Percentiles rank a stretch among this genome's conserved stretches.
phyloP scores from a whole-genome alignment of 2,797 vertebrate genomes.

The Eulemur albifrons region DNA sequence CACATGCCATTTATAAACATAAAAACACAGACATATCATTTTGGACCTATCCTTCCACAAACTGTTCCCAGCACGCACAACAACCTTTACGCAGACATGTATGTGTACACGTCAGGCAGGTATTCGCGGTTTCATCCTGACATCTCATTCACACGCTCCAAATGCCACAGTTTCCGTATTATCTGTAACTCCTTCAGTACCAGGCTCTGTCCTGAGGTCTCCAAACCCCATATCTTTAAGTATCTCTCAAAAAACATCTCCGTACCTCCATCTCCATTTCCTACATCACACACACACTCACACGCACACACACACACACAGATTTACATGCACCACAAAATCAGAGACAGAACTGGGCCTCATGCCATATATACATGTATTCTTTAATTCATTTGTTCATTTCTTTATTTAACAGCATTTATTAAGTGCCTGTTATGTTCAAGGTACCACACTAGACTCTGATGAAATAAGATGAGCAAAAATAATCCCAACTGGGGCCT shows the following conservation, averaged over 20 bases:
- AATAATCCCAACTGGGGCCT: background rate
- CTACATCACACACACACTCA: background rate
- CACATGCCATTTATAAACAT: background rate
- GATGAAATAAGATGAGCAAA: constrained; percentile 20
- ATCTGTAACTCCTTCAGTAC: constrained; percentile 53
- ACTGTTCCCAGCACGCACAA: background rate
- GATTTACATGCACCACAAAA: background rate
- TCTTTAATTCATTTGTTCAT: background rate
- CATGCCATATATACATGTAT: background rate
- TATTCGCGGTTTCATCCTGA: constrained; percentile 17
- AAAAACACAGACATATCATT: background rate
- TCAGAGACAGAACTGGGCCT: background rate
- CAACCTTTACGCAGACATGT: constrained; percentile 23
- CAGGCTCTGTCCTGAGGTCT: background rate
- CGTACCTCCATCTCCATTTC: background rate
- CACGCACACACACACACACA: background rate
- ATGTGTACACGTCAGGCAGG: background rate
- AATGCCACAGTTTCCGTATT: background rate
- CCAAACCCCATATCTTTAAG: background rate
- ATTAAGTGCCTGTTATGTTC: background rate
- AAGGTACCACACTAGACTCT: constrained; percentile 25
- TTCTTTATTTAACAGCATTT: constrained; percentile 32
- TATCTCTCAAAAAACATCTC: background rate
- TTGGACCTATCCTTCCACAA: background rate
- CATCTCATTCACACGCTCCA: constrained; percentile 1